Evolutionary conservation across 1,140 invertebrate genomes (phyloP).

Genomic region (Cepaea nemoralis): DNA sequence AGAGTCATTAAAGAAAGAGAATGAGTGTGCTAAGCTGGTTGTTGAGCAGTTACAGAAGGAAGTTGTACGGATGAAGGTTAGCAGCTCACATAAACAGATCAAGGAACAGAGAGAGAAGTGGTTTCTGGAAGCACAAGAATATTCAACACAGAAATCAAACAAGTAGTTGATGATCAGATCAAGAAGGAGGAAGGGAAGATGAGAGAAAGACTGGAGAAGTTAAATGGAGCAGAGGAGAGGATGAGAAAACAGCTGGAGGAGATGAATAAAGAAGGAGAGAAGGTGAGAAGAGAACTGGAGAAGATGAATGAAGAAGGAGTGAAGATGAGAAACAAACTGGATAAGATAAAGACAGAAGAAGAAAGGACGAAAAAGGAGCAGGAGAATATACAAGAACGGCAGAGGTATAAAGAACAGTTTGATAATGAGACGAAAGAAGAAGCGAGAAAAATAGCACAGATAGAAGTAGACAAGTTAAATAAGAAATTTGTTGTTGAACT

Average conservation of each 20-base stretch:
- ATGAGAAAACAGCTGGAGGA: too few relatives aligned
- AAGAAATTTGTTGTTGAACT: slow-evolving; percentile 12
- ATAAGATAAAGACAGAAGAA: not conserved
- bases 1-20: not conserved
- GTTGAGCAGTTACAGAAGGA: slow-evolving; percentile 5
- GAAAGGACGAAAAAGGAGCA: not conserved
- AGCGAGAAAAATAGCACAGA: not conserved
- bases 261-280: too few relatives aligned
- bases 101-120: not conserved
- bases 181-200: not conserved
- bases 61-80: slow-evolving; percentile 7
- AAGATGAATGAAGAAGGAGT: slow-evolving; percentile 14
- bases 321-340: not conserved
- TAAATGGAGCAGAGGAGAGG: too few relatives aligned
- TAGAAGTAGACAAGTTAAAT: slow-evolving; percentile 17
- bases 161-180: too few relatives aligned
- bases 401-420: not conserved
- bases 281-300: too few relatives aligned
- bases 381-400: not conserved
- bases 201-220: too few relatives aligned
- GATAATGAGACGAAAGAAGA: slow-evolving; percentile 11
- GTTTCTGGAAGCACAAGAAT: slow-evolving; percentile 6
- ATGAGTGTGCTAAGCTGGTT: not conserved
- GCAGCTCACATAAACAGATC: not conserved
- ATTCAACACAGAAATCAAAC: slow-evolving; percentile 13